Conservation (phyloP, 2,113 vertebrate species). For the Pimephales promelas region DNA sequence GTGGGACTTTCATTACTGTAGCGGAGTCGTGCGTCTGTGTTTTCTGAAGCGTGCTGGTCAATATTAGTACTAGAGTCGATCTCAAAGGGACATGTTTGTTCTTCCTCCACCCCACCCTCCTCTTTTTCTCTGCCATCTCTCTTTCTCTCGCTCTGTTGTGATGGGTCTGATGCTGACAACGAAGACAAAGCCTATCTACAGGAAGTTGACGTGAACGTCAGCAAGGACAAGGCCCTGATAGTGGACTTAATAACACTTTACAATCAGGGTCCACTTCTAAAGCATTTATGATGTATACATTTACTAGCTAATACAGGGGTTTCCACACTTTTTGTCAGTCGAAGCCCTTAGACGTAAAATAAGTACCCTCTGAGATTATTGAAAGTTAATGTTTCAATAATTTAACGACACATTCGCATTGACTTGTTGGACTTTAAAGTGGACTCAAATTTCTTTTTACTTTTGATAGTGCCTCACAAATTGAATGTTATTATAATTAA, state of each 20-base stretch:
- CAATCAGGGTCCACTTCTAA: background rate
- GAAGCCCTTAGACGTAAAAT: background rate
- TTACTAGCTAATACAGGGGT: background rate
- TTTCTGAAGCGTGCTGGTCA: conserved; percentile 66
- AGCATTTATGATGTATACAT: background rate
- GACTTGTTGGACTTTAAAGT: too few relatives aligned
- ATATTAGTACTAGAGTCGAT: conserved; percentile 75
- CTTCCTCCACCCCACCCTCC: conserved; percentile 21
- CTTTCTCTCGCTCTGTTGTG: conserved; percentile 11
- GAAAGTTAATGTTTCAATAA: background rate
- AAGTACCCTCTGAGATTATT: too few relatives aligned
- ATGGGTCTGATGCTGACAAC: conserved; percentile 22
- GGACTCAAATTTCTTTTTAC: too few relatives aligned
- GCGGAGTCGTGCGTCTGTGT: conserved; percentile 65
- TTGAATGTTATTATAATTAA: too few relatives aligned
- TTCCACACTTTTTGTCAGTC: background rate
- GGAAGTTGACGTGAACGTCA: background rate
- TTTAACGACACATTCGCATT: background rate
- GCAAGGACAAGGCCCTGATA: background rate
- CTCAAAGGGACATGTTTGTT: conserved; percentile 72
- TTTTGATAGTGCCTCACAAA: too few relatives aligned
- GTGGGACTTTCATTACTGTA: conserved; percentile 64
- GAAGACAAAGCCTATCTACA: background rate
- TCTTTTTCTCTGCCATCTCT: conserved; percentile 20
- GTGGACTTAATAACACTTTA: background rate